A percentile compares a stretch with the other conserved stretches of the same genome.
Conservation (phyloP, 30 jellyfish, hydroid and myxozoan species). For the Mastigias papua region DNA sequence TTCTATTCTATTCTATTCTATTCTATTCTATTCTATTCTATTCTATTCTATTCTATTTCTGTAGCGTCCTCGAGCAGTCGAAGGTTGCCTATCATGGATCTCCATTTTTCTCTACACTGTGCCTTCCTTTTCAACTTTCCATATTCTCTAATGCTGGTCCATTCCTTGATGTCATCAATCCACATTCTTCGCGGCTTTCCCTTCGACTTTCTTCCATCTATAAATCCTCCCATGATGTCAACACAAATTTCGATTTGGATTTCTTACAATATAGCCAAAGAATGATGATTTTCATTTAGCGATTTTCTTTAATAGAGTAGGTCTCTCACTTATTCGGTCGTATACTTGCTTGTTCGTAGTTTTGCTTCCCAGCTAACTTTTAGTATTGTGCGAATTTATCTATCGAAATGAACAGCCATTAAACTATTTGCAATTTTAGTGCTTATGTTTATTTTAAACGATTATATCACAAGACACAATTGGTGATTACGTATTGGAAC, state of each 20-base stretch:
- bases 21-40: too few relatives aligned
- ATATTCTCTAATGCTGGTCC: neutral
- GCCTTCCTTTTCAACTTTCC: constrained; percentile 9
- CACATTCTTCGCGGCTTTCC: neutral
- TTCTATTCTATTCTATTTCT: neutral
- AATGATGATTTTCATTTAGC: neutral
- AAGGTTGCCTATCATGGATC: neutral
- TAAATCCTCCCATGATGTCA: neutral
- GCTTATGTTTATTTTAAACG: too few relatives aligned
- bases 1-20: too few relatives aligned
- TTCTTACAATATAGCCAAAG: neutral
- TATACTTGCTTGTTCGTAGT: too few relatives aligned
- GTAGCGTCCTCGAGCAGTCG: constrained; percentile 7
- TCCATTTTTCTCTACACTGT: constrained; percentile 10
- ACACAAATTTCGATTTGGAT: too few relatives aligned
- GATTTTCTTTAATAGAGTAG: neutral
- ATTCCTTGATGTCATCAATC: neutral
- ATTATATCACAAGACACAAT: too few relatives aligned
- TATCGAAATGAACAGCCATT: too few relatives aligned
- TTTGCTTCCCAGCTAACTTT: too few relatives aligned
- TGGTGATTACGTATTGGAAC: too few relatives aligned
- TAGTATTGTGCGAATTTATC: too few relatives aligned
- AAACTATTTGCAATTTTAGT: too few relatives aligned
- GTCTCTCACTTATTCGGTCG: too few relatives aligned
- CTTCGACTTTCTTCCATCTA: neutral